Evolutionary conservation across 1,140 invertebrate genomes (phyloP).

Genomic region (Rhopalosiphum padi): DNA sequence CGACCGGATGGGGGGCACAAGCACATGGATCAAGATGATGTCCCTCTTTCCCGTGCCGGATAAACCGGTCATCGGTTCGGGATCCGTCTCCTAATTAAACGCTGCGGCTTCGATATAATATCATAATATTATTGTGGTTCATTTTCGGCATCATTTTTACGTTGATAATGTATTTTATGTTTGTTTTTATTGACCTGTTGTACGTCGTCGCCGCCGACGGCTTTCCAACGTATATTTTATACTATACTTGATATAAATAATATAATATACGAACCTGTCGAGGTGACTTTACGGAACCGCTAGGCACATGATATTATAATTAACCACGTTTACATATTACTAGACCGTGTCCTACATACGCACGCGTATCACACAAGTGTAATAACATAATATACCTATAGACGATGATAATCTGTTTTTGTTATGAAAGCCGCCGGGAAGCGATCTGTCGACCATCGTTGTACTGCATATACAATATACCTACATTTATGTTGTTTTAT

Average conservation of each 20-base stretch:
- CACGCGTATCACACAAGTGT: not conserved
- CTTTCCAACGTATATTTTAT: not conserved
- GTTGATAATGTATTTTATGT: not conserved
- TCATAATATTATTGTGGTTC: not conserved
- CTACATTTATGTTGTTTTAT: not conserved
- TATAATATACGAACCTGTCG: not conserved
- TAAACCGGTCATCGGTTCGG: not conserved
- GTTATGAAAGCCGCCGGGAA: not conserved
- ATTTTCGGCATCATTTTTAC: not conserved
- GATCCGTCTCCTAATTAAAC: not conserved
- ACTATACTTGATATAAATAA: too few species aligned
- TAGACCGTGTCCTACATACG: not conserved
- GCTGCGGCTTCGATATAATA: not conserved
- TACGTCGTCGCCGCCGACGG: not conserved
- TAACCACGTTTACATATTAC: not conserved
- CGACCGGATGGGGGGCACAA: not conserved
- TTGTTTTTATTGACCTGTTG: not conserved
- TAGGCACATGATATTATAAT: conserved; percentile 7
- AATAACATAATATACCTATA: not conserved
- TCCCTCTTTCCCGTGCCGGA: not conserved
- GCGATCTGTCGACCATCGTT: not conserved
- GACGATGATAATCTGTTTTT: not conserved
- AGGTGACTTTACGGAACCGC: conserved; percentile 19
- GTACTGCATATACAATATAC: not conserved
- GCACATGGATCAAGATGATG: not conserved